Conservation (phyloP, 2,797 vertebrate genomes). For the Enteromius afrohamiltoni region DNA sequence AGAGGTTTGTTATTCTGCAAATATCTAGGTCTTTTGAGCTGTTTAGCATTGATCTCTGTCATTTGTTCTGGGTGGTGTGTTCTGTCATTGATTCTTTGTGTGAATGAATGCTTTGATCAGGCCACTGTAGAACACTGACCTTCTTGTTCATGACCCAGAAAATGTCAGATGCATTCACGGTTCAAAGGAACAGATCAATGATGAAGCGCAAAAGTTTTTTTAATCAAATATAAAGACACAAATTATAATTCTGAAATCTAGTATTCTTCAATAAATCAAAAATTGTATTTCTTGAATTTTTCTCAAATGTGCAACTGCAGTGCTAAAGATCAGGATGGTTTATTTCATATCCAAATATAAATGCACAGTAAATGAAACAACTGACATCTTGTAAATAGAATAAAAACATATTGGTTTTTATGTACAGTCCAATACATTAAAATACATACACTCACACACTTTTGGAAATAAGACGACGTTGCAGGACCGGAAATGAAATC, state of each 20-base stretch:
- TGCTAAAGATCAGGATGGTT: slow-evolving; percentile 69
- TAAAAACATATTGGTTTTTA: slow-evolving; percentile 76
- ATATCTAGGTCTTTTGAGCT: background rate
- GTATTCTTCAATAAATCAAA: background rate
- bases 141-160: slow-evolving; percentile 27
- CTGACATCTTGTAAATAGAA: slow-evolving; percentile 78
- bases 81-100: slow-evolving; percentile 21
- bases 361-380: slow-evolving; percentile 93
- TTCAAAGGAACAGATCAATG: slow-evolving; percentile 14
- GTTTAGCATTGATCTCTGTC: background rate
- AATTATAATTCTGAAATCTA: background rate
- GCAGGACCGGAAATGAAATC: slow-evolving; percentile 37
- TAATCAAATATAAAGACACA: slow-evolving; percentile 1
- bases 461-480: slow-evolving; percentile 35
- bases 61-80: slow-evolving; percentile 11
- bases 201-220: slow-evolving; percentile 5
- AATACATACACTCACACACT: slow-evolving; percentile 71
- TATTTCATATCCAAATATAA: slow-evolving; percentile 92
- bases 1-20: background rate
- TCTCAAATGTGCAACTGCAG: background rate
- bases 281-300: background rate
- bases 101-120: slow-evolving; percentile 41
- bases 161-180: background rate
- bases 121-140: slow-evolving; percentile 24
- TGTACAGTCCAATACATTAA: slow-evolving; percentile 74